Conservation (phyloP, 2,113 vertebrate genomes). For the Microcebus tavaratra region DNA sequence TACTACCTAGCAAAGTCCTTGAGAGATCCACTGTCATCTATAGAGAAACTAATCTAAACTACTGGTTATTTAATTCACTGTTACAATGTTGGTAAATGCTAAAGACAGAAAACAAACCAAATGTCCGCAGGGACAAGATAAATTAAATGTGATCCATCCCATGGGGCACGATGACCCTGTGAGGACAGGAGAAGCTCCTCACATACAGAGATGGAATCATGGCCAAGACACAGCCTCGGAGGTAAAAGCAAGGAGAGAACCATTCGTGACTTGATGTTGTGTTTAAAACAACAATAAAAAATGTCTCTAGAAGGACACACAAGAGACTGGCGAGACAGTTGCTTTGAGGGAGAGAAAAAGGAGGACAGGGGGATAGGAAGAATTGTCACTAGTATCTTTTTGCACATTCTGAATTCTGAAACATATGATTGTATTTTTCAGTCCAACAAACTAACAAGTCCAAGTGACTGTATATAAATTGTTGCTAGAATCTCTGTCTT, state of each 20-base stretch:
- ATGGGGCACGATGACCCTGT: rapidly evolving
- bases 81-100: background rate
- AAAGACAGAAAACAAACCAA: background rate
- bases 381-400: background rate
- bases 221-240: rapidly evolving
- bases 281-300: background rate
- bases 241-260: background rate
- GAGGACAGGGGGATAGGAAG: background rate
- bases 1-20: background rate
- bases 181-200: rapidly evolving
- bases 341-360: background rate
- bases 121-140: background rate
- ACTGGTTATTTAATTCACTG: background rate
- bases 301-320: background rate
- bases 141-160: rapidly evolving
- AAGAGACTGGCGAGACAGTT: background rate
- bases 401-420: background rate
- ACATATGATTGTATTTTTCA: background rate
- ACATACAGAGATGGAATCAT: rapidly evolving
- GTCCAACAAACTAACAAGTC: background rate
- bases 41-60: background rate
- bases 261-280: background rate
- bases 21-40: background rate
- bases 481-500: background rate
- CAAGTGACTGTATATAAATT: background rate